These are phyloP conservation scores for Mellivora capensis DNA, from an alignment of 2,113 vertebrate genomes.

Conservation along the genomic window DNA sequence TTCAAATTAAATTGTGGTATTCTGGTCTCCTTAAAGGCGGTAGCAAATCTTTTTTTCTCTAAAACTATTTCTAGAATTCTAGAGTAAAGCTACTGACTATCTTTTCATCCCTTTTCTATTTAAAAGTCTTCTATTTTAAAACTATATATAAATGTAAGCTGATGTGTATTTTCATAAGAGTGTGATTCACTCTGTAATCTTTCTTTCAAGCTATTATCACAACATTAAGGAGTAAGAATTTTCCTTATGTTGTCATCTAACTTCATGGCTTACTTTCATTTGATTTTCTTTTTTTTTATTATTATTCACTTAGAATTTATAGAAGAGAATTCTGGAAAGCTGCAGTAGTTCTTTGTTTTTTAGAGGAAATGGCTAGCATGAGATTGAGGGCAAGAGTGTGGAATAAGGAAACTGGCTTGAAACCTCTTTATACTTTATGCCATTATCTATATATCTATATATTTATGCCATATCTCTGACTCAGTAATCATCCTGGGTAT, in stretches of 20 bases:
- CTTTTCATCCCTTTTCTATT: background rate
- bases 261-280: background rate
- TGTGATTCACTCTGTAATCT: background rate
- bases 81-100: background rate
- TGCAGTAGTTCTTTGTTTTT: background rate
- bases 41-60: background rate
- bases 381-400: background rate
- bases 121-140: conserved; percentile 2
- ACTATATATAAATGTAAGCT: background rate
- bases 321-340: conserved; percentile 7
- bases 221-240: conserved; percentile 19
- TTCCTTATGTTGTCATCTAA: background rate
- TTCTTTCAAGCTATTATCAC: conserved; percentile 24
- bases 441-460: too few species aligned
- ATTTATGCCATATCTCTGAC: background rate
- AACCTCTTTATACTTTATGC: background rate
- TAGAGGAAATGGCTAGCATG: background rate
- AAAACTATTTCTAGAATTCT: conserved; percentile 21
- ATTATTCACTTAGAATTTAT: background rate
- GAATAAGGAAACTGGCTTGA: conserved; percentile 2
- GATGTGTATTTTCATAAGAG: background rate
- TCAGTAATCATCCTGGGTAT: background rate
- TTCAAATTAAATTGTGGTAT: background rate
- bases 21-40: background rate
- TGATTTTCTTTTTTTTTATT: background rate